Evolutionary conservation across 1,140 invertebrate genomes (phyloP), one percentile per base, ranked within the genome.

Genomic region (Mactra quadrangularis): DNA sequence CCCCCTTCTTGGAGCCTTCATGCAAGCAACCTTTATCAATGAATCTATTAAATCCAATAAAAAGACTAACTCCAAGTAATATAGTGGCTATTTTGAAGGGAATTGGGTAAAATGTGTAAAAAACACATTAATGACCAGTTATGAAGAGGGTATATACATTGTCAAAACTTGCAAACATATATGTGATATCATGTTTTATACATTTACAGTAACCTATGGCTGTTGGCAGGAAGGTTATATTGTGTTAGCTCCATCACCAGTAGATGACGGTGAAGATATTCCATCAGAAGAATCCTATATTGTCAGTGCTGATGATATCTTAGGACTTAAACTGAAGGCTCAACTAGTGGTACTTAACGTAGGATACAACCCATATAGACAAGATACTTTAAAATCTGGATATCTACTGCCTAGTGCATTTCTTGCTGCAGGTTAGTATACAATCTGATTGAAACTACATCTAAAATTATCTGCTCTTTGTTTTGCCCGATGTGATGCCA

Each of bases 331-430:
- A 55, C 74, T 91, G 47, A 85, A 33, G 17, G 90, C 91, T 19
- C 86, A 92, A 70, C 87, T 92, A 38, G 91, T 92, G 0, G 88
- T 91, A 0, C 66, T 91, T 6, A 91, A 84, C 77, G 60, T 85
- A 6, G 89, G 89, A 4, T 90, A 86, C 79, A 86, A 55, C n/a
- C 72, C 88, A 1, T 68, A 85, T 66, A 60, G 88, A 25, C 75
- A 66, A 47, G 70, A 88, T 6, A 71, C 60, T 9, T 70, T 87
- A 31, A 52, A 77, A 31, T n/a, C 71, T 27, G 83, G 82, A 0
- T 87, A 86, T 60, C 84, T 64, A 15, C 86, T 92, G 25, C 88
- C 90, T 0, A 85, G 83, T 82, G 87, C 85, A 15, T 91, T 92
- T 68, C 60, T 92, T 1, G 85, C 88, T 75, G 90, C 91, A 78